Evolutionary conservation across 2,797 vertebrate genomes (phyloP).

Genomic region (Furcifer pardalis): DNA sequence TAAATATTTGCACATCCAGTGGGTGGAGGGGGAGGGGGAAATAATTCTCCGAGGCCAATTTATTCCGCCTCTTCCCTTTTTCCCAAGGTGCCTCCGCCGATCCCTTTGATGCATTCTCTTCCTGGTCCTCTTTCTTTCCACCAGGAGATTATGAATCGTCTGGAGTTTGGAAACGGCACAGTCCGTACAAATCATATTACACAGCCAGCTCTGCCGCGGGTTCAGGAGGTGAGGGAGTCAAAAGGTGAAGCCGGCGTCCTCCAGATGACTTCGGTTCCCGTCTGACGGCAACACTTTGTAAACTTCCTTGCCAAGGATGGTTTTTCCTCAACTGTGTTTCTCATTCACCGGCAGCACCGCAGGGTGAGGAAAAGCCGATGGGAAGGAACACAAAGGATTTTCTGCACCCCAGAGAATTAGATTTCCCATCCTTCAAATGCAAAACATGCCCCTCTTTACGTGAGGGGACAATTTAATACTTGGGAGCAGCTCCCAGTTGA

Average conservation of each 20-base stretch:
- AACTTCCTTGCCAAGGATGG: neutral
- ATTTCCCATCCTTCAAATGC: too few relatives aligned
- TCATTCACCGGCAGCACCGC: neutral
- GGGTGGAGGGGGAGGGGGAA: too few relatives aligned
- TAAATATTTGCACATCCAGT: neutral
- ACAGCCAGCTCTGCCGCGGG: neutral
- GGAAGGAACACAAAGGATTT: too few relatives aligned
- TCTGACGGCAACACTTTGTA: neutral
- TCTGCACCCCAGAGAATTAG: too few relatives aligned
- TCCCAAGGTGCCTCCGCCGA: too few relatives aligned
- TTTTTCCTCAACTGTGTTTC: neutral
- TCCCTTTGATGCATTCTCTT: too few relatives aligned
- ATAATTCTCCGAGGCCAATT: too few relatives aligned
- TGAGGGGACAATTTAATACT: too few relatives aligned
- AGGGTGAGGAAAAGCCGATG: neutral
- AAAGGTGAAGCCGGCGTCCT: conserved; percentile 27
- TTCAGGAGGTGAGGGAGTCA: conserved; percentile 40
- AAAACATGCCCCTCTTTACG: too few relatives aligned
- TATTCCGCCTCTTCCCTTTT: too few relatives aligned
- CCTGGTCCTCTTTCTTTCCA: too few relatives aligned
- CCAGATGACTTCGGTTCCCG: neutral
- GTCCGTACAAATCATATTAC: conserved; percentile 27
- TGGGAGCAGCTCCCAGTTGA: too few relatives aligned
- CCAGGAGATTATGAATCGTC: neutral
- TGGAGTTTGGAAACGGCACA: neutral